A percentile compares a stretch with the other conserved stretches of the same genome.
phyloP scores from a whole-genome alignment of 2,888 invertebrate genomes.

The Reticulitermes lucifugus region DNA sequence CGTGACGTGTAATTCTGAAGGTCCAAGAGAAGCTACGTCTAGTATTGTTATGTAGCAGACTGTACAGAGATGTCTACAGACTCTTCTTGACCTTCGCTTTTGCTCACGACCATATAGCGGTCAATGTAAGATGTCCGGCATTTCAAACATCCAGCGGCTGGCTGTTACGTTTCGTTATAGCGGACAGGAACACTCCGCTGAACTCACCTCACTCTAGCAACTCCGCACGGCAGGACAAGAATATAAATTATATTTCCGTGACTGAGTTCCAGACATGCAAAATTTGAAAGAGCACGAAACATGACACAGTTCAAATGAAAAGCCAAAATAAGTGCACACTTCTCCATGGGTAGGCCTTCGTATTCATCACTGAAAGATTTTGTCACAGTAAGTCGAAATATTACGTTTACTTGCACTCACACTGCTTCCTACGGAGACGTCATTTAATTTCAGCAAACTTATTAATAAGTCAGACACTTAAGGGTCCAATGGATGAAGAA shows the following conservation, averaged over 20 bases:
- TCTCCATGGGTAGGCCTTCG: not conserved
- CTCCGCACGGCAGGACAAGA: not conserved
- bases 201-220: not conserved
- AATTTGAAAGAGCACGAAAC: constrained; percentile 5
- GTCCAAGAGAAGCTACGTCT: too few relatives aligned
- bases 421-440: too few relatives aligned
- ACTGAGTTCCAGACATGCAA: not conserved
- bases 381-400: too few relatives aligned
- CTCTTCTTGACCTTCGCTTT: constrained; percentile 8
- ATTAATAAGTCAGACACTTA: too few relatives aligned
- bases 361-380: not conserved
- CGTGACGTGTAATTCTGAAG: too few relatives aligned
- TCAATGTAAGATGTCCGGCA: constrained; percentile 20
- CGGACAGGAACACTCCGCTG: not conserved
- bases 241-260: constrained; percentile 7
- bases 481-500: too few relatives aligned
- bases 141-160: not conserved
- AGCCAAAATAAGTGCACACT: not conserved
- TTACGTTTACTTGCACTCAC: too few relatives aligned
- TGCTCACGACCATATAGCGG: not conserved
- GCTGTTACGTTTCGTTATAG: not conserved
- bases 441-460: too few relatives aligned
- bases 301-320: not conserved
- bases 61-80: not conserved
- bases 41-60: not conserved